Percentiles rank a stretch among this genome's conserved stretches.
Evolutionary conservation across 2,888 invertebrate genomes (phyloP).

Genomic region (Tenthredo distinguenda): DNA sequence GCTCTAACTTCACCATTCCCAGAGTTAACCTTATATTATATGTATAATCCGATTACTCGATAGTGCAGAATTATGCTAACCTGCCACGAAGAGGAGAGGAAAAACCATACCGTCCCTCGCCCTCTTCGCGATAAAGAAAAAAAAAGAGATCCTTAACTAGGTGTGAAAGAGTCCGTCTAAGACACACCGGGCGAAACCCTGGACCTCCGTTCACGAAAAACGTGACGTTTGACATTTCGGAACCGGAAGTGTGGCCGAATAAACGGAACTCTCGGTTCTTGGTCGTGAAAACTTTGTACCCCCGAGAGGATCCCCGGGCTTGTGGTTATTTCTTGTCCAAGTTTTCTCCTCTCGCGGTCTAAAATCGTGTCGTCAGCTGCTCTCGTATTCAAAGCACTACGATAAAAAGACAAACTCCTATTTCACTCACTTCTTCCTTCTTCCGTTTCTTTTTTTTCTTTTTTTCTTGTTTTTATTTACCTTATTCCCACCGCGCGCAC

Average conservation of each 20-base stretch:
- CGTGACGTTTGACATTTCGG: constrained; percentile 24
- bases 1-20: not conserved
- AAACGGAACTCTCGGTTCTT: constrained; percentile 20
- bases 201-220: not conserved
- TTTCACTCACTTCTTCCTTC: constrained; percentile 2
- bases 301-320: not conserved
- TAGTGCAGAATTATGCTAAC: not conserved
- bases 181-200: not conserved
- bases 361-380: constrained; percentile 47
- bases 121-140: not conserved
- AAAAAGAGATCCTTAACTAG: not conserved
- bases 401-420: constrained; percentile 43
- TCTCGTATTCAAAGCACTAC: constrained; percentile 38
- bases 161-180: not conserved
- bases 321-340: constrained; percentile 34
- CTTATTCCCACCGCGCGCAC: not conserved
- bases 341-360: constrained; percentile 27
- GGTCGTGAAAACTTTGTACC: constrained; percentile 31
- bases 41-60: not conserved
- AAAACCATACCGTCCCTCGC: not conserved
- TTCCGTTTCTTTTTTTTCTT: not conserved
- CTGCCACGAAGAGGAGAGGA: not conserved
- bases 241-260: constrained; percentile 19
- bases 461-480: not conserved
- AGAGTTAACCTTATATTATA: not conserved